Conservation (phyloP, 2,113 vertebrate genomes). For the Sceloporus tristichus region DNA sequence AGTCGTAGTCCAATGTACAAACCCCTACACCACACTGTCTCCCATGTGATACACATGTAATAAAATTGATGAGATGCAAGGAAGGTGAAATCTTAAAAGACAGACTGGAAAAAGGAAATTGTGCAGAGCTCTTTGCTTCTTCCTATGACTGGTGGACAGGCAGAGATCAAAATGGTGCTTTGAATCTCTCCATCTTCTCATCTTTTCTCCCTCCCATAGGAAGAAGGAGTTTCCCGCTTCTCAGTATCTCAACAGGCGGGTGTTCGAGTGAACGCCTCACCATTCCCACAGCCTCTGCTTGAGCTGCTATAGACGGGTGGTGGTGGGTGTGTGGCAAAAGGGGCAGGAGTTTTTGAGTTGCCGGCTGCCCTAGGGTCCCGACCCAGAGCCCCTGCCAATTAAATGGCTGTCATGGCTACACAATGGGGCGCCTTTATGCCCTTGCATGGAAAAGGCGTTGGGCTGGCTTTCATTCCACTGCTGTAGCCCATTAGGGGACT, state of each 20-base stretch:
- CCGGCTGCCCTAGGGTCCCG: constrained; percentile 33
- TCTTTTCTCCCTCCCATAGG: neutral
- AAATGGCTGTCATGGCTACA: constrained; percentile 43
- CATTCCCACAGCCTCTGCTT: constrained; percentile 12
- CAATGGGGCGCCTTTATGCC: constrained; percentile 41
- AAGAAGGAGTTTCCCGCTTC: neutral
- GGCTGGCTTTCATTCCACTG: constrained; percentile 40
- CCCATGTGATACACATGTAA: too few relatives aligned
- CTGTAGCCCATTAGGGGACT: constrained; percentile 38
- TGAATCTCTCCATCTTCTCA: neutral
- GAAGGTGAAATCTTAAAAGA: neutral
- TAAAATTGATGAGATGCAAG: neutral
- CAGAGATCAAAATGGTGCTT: neutral
- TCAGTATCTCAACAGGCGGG: neutral
- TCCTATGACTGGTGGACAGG: too few relatives aligned
- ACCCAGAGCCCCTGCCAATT: constrained; percentile 42
- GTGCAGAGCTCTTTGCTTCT: neutral
- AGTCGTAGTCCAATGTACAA: too few relatives aligned
- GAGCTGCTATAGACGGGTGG: neutral
- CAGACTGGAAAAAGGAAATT: neutral
- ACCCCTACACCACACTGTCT: too few relatives aligned
- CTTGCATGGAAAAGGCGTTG: constrained; percentile 34
- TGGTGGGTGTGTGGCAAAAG: neutral
- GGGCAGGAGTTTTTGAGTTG: constrained; percentile 22
- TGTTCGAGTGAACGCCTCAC: neutral